These are phyloP conservation scores for Phyllopteryx taeniolatus DNA, from an alignment of 2,113 vertebrate genomes.

Conservation along the genomic window DNA sequence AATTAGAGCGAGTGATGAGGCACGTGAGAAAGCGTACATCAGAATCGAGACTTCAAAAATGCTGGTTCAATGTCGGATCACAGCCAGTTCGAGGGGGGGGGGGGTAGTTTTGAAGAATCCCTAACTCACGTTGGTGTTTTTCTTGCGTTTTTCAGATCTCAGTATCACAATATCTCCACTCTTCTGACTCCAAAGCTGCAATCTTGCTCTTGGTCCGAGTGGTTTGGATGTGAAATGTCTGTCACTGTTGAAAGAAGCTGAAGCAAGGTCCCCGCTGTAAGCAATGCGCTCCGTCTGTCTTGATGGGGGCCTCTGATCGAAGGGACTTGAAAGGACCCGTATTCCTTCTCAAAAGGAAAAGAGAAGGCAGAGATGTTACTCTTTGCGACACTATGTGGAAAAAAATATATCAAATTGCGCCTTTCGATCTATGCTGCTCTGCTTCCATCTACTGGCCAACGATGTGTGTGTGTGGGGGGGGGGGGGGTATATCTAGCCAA, in stretches of 20 bases:
- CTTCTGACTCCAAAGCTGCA: slow-evolving; percentile 15
- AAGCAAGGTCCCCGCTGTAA: slow-evolving; percentile 30
- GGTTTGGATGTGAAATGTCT: slow-evolving; percentile 42
- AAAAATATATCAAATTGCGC: not conserved
- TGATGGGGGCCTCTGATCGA: slow-evolving; percentile 59
- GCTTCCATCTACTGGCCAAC: slow-evolving; percentile 68
- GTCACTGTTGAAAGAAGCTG: slow-evolving; percentile 48
- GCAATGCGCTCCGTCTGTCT: slow-evolving; percentile 43
- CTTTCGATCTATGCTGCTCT: slow-evolving; percentile 42
- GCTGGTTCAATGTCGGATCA: slow-evolving; percentile 47
- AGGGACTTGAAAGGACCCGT: slow-evolving; percentile 62
- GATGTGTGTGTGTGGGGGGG: not conserved
- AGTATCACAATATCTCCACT: slow-evolving; percentile 22
- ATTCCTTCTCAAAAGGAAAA: slow-evolving; percentile 32
- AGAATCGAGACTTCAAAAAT: slow-evolving; percentile 33
- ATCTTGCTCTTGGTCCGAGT: slow-evolving; percentile 13
- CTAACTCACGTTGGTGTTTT: slow-evolving; percentile 33
- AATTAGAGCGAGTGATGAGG: slow-evolving; percentile 57
- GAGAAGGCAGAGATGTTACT: slow-evolving; percentile 31
- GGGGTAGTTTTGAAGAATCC: slow-evolving; percentile 16
- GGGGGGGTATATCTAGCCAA: not conserved
- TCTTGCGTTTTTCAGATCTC: slow-evolving; percentile 32
- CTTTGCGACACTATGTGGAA: slow-evolving; percentile 43
- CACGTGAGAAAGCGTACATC: slow-evolving; percentile 21
- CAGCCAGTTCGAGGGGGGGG: slow-evolving; percentile 6